Base-by-base conservation (phyloP, 2,888 invertebrate genomes). In the Apodemia mormo region DNA sequence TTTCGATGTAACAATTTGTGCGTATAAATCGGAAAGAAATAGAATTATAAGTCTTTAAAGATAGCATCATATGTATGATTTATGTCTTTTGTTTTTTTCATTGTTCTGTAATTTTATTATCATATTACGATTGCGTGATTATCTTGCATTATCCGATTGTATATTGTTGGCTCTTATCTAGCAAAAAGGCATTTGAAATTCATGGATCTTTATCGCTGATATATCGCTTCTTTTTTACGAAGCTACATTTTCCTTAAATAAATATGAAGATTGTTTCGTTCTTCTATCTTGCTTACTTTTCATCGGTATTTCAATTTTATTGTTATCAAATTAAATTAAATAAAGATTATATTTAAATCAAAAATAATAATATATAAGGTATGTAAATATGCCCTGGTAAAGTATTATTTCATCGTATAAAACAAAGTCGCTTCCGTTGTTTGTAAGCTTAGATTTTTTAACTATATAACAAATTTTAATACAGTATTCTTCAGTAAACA, bases 121-220 rank as follows among this genome's bases (percentile, higher is more conserved):
- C 81, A 84, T 83, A 79, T 79, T 80, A 81, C 77, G 84, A 81
- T 90, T 81, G 92, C 92, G 90, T 92, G 92, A 89, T 79, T 84
- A 81, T 83, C 78, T 85, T 82, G 84, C 87, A 88, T 92, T 86
- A 91, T 90, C 90, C 85, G 91, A 90, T 87, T 90, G 90, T 90
- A 90, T 88, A 88, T 91, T 86, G 87, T 14, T 61, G 84, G 83
- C 82, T 83, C 83, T 89, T 91, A 90, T 90, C 90, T 90, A 79
- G 85, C 86, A 87, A 88, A 10, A 89, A 85, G 85, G 85, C 87
- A 89, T 90, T 90, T 88, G 87, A 88, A 90, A 89, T 90, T 89
- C 89, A 89, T 88, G 87, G 85, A 82, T 83, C 83, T 80, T 84
- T 81, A 82, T 84, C 81, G 86, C 84, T 88, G 86, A 88, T 90